These are phyloP conservation scores for Murina feae DNA, from an alignment of 2,113 vertebrate species.

Conservation along the genomic window DNA sequence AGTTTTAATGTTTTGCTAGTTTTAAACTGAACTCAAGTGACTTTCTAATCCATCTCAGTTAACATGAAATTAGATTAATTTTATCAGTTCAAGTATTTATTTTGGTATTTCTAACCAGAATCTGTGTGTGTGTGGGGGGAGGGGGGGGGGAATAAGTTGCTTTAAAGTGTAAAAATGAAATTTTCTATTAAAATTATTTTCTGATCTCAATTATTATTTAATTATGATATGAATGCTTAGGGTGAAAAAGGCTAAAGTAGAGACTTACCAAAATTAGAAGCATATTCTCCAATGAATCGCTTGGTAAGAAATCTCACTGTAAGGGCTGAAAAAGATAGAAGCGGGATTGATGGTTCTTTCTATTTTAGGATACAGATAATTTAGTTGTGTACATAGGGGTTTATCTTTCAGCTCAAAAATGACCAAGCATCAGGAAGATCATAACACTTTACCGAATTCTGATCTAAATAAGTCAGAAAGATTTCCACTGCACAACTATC, in stretches of 20 bases:
- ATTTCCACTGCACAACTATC: not conserved
- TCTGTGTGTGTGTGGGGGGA: too few relatives aligned
- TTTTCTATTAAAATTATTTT: not conserved
- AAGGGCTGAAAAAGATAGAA: constrained; percentile 80
- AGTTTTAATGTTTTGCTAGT: not conserved
- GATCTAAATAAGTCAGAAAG: not conserved
- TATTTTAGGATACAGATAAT: not conserved
- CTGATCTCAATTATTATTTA: not conserved
- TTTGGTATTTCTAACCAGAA: constrained; percentile 4
- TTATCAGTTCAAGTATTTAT: not conserved
- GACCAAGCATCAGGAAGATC: not conserved
- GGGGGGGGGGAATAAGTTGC: not conserved
- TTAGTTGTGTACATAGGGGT: not conserved
- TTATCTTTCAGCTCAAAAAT: not conserved
- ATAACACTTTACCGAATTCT: not conserved
- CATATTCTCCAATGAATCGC: constrained; percentile 89
- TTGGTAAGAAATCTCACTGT: constrained; percentile 88
- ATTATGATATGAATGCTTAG: not conserved
- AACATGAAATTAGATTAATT: constrained; percentile 6
- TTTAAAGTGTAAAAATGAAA: not conserved
- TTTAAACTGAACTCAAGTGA: not conserved
- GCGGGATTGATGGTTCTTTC: not conserved
- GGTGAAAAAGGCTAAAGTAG: not conserved
- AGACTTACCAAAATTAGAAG: constrained; percentile 85
- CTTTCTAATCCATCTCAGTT: not conserved